phyloP scores from a whole-genome alignment of 2,797 vertebrate genomes.

The Protonibea diacanthus region DNA sequence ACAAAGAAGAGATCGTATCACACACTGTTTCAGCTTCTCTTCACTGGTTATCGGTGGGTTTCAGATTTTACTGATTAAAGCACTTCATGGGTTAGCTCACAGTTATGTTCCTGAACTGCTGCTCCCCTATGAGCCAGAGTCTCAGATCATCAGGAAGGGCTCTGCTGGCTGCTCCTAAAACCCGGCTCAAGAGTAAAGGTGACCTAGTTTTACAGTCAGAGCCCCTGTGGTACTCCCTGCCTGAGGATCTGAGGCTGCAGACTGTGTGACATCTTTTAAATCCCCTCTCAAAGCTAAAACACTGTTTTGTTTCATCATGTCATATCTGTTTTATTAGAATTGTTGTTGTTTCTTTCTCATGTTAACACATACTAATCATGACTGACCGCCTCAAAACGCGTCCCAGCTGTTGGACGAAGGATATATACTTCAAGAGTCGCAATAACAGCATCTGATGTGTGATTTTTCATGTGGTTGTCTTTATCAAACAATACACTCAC shows the following conservation, averaged over 20 bases:
- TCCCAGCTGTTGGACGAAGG: not conserved
- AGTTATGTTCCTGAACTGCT: not conserved
- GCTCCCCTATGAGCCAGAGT: not conserved
- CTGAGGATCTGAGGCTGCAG: not conserved
- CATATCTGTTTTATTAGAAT: too few relatives aligned
- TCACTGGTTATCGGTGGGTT: not conserved
- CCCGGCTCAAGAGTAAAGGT: not conserved
- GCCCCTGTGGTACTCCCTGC: not conserved
- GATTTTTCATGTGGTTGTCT: not conserved
- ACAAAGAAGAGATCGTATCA: too few relatives aligned
- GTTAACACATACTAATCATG: not conserved
- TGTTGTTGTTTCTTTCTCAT: not conserved
- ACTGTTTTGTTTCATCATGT: too few relatives aligned
- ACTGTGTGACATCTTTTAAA: not conserved
- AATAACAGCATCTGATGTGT: not conserved
- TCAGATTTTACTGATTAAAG: not conserved
- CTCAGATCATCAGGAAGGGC: not conserved
- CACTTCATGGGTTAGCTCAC: not conserved
- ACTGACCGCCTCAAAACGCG: not conserved
- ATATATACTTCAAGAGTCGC: not conserved
- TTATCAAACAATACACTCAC: not conserved
- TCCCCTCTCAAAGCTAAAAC: not conserved
- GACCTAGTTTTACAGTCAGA: not conserved
- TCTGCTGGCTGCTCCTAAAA: too few relatives aligned
- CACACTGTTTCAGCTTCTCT: not conserved